Evolutionary conservation across 2,113 vertebrate genomes (phyloP).

Genomic region (Rhinolophus sinicus): DNA sequence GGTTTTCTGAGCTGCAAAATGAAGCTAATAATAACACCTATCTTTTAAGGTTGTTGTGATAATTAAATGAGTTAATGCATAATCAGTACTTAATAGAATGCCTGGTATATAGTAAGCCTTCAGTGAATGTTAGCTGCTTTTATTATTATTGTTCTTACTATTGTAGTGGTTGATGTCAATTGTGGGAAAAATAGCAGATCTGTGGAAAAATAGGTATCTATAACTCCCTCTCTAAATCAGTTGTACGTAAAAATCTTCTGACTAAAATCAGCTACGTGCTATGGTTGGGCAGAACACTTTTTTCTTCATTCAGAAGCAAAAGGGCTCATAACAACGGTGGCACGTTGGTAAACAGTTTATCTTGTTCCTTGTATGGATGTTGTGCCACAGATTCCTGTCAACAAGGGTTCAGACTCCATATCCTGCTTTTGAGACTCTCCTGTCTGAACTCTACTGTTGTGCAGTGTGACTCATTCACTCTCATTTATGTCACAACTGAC

Average conservation of each 20-base stretch:
- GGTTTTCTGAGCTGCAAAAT: slow-evolving; percentile 34
- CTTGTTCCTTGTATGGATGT: neutral
- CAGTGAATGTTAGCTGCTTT: neutral
- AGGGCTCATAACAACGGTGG: neutral
- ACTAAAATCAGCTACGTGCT: neutral
- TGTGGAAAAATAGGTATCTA: neutral
- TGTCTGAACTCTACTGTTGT: neutral
- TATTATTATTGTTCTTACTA: neutral
- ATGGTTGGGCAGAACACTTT: neutral
- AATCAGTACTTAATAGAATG: neutral
- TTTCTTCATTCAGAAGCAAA: neutral
- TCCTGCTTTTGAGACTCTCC: neutral
- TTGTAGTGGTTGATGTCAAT: neutral
- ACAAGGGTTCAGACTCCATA: neutral
- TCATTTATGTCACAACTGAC: neutral
- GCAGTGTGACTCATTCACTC: neutral
- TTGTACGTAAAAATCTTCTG: neutral
- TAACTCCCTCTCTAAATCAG: neutral
- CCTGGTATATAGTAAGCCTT: neutral
- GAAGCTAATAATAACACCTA: slow-evolving; percentile 10
- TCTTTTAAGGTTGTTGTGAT: slow-evolving; percentile 26
- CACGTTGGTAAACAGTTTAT: neutral
- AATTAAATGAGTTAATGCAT: slow-evolving; percentile 14
- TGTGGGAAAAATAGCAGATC: neutral
- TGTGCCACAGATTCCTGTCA: neutral